Evolutionary conservation across 2,888 invertebrate species (phyloP).

Genomic region (Imbricaverruca yamaguchii): DNA sequence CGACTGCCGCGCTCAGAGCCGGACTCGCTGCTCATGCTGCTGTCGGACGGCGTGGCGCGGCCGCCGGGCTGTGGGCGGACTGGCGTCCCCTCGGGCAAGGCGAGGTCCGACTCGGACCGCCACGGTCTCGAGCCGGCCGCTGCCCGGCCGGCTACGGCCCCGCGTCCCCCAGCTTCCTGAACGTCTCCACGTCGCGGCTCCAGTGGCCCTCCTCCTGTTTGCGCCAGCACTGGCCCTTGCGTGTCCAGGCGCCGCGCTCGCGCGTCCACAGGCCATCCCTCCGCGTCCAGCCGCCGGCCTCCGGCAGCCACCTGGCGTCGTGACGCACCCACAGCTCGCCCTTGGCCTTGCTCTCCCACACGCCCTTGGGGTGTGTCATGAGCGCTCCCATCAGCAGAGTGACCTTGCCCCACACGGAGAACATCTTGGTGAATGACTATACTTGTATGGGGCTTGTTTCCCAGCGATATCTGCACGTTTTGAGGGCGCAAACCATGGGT

Average conservation of each 20-base stretch:
- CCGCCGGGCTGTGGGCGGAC: neutral
- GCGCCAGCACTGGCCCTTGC: conserved; percentile 13
- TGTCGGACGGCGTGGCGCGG: neutral
- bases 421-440: neutral
- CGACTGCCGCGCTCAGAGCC: neutral
- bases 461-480: too few relatives aligned
- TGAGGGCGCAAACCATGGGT: neutral
- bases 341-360: conserved; percentile 5
- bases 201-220: conserved; percentile 6
- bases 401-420: neutral
- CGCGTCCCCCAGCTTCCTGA: neutral
- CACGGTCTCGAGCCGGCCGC: neutral
- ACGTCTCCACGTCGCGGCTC: neutral
- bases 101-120: conserved; percentile 9
- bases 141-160: neutral
- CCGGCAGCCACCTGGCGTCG: neutral
- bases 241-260: conserved; percentile 1
- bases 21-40: neutral
- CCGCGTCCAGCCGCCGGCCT: conserved; percentile 1
- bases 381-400: neutral
- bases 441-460: neutral
- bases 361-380: neutral
- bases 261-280: neutral
- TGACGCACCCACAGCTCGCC: conserved; percentile 1
- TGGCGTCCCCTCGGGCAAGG: neutral